These are phyloP conservation scores for Masnerella sp. DNA, from an alignment of 2,888 invertebrate species.

Conservation along the genomic window DNA sequence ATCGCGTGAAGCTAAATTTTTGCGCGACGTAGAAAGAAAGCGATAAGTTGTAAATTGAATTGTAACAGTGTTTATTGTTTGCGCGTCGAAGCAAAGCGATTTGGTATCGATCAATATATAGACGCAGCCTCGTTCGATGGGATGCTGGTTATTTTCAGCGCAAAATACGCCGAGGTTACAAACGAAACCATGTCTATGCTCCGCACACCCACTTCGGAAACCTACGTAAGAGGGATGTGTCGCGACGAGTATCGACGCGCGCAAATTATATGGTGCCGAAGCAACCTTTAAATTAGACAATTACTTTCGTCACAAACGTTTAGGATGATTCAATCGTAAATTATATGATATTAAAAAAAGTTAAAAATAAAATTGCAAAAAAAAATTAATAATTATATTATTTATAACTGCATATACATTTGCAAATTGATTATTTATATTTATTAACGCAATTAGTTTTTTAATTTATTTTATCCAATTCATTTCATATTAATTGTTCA, in stretches of 20 bases:
- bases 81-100: conserved; percentile 33
- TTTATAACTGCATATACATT: too few species aligned
- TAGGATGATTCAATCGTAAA: too few species aligned
- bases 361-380: too few species aligned
- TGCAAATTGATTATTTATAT: too few species aligned
- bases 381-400: too few species aligned
- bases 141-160: conserved; percentile 31
- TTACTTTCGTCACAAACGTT: conserved; percentile 26
- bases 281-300: conserved; percentile 27
- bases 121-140: conserved; percentile 34
- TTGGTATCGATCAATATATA: conserved; percentile 40
- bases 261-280: conserved; percentile 27
- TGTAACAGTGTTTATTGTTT: conserved; percentile 30
- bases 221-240: conserved; percentile 34
- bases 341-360: too few species aligned
- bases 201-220: conserved; percentile 34
- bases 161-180: conserved; percentile 28
- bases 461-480: too few species aligned
- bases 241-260: conserved; percentile 8
- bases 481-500: too few species aligned
- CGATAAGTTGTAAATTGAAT: conserved; percentile 21
- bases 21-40: conserved; percentile 10
- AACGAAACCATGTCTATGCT: conserved; percentile 40
- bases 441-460: too few species aligned
- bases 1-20: too few species aligned